A percentile compares a stretch with the other conserved stretches of the same genome.
These are phyloP conservation scores for Scalopus aquaticus DNA, from an alignment of 2,113 vertebrate species.

Conservation along the genomic window DNA sequence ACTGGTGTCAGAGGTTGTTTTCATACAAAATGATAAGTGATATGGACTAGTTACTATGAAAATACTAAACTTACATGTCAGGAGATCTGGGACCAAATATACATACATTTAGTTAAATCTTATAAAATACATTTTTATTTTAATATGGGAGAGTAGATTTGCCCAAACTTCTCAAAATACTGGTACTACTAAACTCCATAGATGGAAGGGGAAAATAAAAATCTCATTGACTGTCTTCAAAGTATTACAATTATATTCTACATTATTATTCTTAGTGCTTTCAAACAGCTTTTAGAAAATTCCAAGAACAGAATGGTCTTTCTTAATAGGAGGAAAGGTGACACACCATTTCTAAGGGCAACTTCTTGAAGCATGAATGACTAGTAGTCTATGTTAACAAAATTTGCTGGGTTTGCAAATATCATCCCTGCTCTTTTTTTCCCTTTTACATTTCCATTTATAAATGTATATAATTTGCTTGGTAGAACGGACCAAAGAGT, in stretches of 20 bases:
- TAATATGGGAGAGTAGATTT: not conserved
- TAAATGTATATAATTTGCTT: conserved; percentile 74
- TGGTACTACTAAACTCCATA: not conserved
- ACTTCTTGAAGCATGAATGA: conserved; percentile 45
- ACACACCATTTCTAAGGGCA: not conserved
- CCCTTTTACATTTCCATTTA: conserved; percentile 59
- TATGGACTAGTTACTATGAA: not conserved
- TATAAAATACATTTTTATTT: not conserved
- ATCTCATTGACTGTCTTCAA: not conserved
- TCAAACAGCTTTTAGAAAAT: not conserved
- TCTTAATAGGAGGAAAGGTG: conserved; percentile 29
- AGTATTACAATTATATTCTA: conserved; percentile 4
- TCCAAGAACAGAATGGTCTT: not conserved
- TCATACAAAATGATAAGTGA: not conserved
- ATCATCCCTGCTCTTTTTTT: conserved; percentile 56
- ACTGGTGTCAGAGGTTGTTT: not conserved
- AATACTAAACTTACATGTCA: not conserved
- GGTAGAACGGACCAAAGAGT: conserved; percentile 23
- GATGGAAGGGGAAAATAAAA: not conserved
- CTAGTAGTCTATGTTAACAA: conserved; percentile 32
- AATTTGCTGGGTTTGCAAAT: conserved; percentile 59
- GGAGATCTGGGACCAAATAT: not conserved
- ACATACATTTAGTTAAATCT: not conserved
- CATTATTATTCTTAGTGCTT: not conserved
- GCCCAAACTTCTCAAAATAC: conserved; percentile 15